Evolutionary conservation across 2,888 invertebrate genomes (phyloP).

Genomic region (Teinopalpus imperialis): DNA sequence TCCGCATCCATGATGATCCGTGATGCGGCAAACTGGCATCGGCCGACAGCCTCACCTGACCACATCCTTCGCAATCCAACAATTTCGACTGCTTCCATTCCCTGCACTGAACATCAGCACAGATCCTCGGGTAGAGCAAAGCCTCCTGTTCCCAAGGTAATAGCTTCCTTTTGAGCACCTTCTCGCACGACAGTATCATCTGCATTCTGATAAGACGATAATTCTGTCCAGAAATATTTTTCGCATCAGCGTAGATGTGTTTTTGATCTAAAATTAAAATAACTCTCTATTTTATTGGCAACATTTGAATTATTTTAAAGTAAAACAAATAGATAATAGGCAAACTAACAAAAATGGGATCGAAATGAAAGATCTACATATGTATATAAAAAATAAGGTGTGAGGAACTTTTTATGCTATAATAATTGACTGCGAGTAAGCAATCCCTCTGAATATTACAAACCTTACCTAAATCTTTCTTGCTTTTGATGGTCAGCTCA

Average conservation of each 20-base stretch:
- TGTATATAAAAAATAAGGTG: too few relatives aligned
- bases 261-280: slow-evolving; percentile 64
- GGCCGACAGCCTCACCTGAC: too few relatives aligned
- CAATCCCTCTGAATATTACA: too few relatives aligned
- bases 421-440: too few relatives aligned
- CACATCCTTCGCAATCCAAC: slow-evolving; percentile 80
- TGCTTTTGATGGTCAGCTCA: too few relatives aligned
- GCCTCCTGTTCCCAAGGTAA: slow-evolving; percentile 86
- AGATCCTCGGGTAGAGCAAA: slow-evolving; percentile 85
- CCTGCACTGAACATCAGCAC: slow-evolving; percentile 78
- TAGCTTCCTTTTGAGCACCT: slow-evolving; percentile 79
- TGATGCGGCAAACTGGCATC: too few relatives aligned
- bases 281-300: too few relatives aligned
- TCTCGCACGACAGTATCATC: slow-evolving; percentile 82
- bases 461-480: too few relatives aligned
- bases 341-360: not conserved
- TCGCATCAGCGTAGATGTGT: slow-evolving; percentile 74
- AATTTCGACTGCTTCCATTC: slow-evolving; percentile 75
- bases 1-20: too few relatives aligned
- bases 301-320: not conserved
- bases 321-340: not conserved
- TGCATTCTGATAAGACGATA: slow-evolving; percentile 84
- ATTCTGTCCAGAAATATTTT: slow-evolving; percentile 77
- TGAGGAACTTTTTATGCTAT: too few relatives aligned
- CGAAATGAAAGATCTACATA: slow-evolving; percentile 3